Percentiles rank a stretch among this genome's conserved stretches.
phyloP scores from a whole-genome alignment of 2,888 invertebrate genomes.

The Resseliella maxima region DNA sequence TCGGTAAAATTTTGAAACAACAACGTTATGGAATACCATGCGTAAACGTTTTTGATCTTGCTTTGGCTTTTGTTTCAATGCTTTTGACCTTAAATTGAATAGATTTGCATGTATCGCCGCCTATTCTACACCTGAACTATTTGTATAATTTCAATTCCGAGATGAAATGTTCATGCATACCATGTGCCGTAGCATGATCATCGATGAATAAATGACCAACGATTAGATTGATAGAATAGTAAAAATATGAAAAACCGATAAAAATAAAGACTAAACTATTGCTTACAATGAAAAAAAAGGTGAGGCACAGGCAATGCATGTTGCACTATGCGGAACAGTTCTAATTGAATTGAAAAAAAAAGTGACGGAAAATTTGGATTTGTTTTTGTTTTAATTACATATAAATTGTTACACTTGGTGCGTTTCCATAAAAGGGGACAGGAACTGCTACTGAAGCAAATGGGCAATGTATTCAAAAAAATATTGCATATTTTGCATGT shows the following conservation, averaged over 20 bases:
- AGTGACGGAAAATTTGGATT: background rate
- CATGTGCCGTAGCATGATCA: background rate
- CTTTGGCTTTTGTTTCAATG: conserved; percentile 22
- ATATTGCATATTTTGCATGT: background rate
- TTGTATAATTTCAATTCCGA: background rate
- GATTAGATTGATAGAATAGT: background rate
- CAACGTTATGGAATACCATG: background rate
- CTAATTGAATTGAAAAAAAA: background rate
- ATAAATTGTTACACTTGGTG: background rate
- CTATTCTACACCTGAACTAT: background rate
- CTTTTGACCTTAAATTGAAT: conserved; percentile 53
- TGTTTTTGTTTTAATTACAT: background rate
- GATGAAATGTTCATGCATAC: background rate
- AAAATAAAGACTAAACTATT: background rate
- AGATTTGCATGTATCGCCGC: conserved; percentile 29
- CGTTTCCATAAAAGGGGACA: background rate
- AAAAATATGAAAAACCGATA: background rate
- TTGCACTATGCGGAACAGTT: background rate
- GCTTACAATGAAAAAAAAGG: background rate
- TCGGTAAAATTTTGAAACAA: background rate
- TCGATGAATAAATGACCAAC: background rate
- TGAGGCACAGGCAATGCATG: conserved; percentile 13
- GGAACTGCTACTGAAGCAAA: background rate
- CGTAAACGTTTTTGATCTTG: conserved; percentile 40
- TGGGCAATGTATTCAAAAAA: background rate